Conservation (phyloP, 92 coral and sea anemone genomes). For the Hydrozoanthus gracilis region DNA sequence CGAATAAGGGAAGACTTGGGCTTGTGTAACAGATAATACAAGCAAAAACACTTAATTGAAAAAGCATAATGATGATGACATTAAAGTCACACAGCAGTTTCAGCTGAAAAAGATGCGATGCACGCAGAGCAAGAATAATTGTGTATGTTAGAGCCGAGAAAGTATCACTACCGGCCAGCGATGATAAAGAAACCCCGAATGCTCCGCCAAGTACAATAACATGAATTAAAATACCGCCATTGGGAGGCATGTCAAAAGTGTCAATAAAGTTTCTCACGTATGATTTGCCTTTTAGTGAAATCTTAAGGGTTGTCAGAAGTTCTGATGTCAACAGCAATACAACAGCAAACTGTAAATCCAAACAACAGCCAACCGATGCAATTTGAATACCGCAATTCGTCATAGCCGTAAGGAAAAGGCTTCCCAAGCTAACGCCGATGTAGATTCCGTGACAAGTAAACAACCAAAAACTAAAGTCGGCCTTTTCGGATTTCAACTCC, state of each 20-base stretch:
- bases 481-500: not conserved
- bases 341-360: not conserved
- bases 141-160: not conserved
- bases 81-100: slow-evolving; percentile 6
- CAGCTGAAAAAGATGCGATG: not conserved
- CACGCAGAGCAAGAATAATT: slow-evolving; percentile 7
- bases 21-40: not conserved
- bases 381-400: not conserved
- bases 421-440: not conserved
- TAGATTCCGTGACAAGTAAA: not conserved
- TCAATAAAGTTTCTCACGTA: slow-evolving; percentile 17
- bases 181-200: not conserved
- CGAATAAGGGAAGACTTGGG: not conserved
- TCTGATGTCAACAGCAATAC: not conserved
- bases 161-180: not conserved
- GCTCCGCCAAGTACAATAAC: slow-evolving; percentile 14
- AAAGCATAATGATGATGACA: not conserved
- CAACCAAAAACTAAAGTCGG: not conserved
- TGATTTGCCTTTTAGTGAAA: not conserved
- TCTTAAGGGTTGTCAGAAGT: slow-evolving; percentile 13
- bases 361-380: not conserved
- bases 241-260: slow-evolving; percentile 22
- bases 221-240: not conserved
- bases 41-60: not conserved
- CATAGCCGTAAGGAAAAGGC: not conserved